Percentiles rank a stretch among this genome's conserved stretches.
phyloP scores from a whole-genome alignment of 2,888 invertebrate species.

The Dryadula phaetusa region DNA sequence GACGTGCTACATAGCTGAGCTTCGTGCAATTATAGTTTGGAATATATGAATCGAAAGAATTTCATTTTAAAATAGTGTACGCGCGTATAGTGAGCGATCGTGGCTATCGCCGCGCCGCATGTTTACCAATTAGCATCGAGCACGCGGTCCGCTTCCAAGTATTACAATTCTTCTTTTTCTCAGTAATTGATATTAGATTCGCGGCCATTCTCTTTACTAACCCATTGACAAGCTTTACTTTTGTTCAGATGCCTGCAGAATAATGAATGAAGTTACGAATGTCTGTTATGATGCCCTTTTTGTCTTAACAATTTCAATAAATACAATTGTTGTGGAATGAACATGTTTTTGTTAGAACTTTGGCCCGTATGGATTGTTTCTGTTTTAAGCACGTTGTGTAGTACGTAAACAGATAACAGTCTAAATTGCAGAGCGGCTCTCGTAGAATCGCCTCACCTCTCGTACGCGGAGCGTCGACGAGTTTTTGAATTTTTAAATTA shows the following conservation, averaged over 20 bases:
- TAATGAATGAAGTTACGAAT: conserved; percentile 42
- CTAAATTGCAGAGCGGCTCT: conserved; percentile 78
- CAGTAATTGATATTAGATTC: conserved; percentile 64
- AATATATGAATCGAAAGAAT: conserved; percentile 75
- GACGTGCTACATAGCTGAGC: conserved; percentile 55
- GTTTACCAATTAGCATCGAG: conserved; percentile 72
- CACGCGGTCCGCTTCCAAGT: conserved; percentile 51
- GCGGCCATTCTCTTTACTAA: conserved; percentile 55
- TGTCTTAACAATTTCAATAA: conserved; percentile 56
- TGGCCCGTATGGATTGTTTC: conserved; percentile 38
- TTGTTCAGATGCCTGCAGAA: conserved; percentile 46
- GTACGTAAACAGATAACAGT: conserved; percentile 74
- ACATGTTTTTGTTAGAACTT: conserved; percentile 50
- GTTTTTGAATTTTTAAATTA: conserved; percentile 86
- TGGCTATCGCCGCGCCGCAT: conserved; percentile 64
- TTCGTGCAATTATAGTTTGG: conserved; percentile 67
- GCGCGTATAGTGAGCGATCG: conserved; percentile 57
- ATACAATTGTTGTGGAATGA: conserved; percentile 16
- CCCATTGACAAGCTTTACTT: conserved; percentile 43
- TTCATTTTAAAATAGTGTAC: conserved; percentile 76
- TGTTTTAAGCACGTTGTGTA: conserved; percentile 49
- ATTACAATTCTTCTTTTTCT: conserved; percentile 55
- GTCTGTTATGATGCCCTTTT: conserved; percentile 51
- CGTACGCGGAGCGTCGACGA: conserved; percentile 76
- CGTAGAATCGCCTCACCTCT: conserved; percentile 75